Evolutionary conservation across 2,797 vertebrate species (phyloP).

Genomic region (Pantherophis vulpinus): DNA sequence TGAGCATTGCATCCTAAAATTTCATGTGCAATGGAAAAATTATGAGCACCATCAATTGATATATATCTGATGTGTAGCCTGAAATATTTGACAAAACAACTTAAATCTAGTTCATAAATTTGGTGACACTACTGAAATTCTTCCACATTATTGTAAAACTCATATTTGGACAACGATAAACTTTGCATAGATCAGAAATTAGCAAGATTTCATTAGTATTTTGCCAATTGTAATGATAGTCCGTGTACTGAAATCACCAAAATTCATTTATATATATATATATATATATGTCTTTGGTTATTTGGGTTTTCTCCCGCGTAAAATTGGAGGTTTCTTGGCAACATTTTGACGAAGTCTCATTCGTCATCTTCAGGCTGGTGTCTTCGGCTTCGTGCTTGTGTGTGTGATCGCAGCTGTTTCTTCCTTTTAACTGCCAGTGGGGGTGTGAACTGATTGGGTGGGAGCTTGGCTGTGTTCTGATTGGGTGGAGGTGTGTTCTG

Average conservation of each 20-base stretch:
- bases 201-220: background rate
- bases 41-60: background rate
- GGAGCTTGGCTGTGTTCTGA: too few species aligned
- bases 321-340: too few species aligned
- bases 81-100: background rate
- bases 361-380: too few species aligned
- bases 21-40: background rate
- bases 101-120: background rate
- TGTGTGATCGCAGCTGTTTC: too few species aligned
- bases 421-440: too few species aligned
- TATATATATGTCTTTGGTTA: too few species aligned
- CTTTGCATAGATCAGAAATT: background rate
- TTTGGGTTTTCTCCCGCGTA: too few species aligned
- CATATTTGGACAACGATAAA: background rate
- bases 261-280: too few species aligned
- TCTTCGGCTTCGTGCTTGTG: too few species aligned
- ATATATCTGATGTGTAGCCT: background rate
- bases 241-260: background rate
- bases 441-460: too few species aligned
- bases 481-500: too few species aligned
- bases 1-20: background rate
- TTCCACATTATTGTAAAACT: background rate
- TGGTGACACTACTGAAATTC: background rate
- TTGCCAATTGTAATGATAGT: background rate
- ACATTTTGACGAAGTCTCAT: too few species aligned